phyloP scores from a whole-genome alignment of 2,888 invertebrate genomes.

The Diadegma fenestrale region DNA sequence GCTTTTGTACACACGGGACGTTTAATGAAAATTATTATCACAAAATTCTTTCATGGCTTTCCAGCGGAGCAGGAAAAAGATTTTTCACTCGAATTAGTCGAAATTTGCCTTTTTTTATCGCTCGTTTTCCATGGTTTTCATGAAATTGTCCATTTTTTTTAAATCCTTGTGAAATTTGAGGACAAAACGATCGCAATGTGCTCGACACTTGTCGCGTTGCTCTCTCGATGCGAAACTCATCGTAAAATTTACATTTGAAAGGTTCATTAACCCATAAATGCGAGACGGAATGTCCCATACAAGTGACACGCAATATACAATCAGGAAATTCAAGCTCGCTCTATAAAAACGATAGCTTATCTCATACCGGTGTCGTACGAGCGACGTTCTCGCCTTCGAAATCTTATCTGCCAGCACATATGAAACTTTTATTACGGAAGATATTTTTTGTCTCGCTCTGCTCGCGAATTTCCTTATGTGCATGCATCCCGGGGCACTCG shows the following conservation, averaged over 20 bases:
- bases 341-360: conserved; percentile 60
- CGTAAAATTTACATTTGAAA: not conserved
- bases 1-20: conserved; percentile 5
- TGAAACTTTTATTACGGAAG: conserved; percentile 40
- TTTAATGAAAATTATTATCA: not conserved
- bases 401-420: conserved; percentile 55
- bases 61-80: too few species aligned
- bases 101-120: not conserved
- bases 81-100: not conserved
- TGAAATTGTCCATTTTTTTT: not conserved
- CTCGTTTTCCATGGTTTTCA: not conserved
- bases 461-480: not conserved
- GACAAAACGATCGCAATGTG: not conserved
- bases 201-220: not conserved
- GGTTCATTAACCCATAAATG: conserved; percentile 5
- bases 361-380: conserved; percentile 38
- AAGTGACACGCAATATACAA: conserved; percentile 30
- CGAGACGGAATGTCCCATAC: conserved; percentile 2
- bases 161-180: not conserved
- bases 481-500: not conserved
- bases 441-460: not conserved
- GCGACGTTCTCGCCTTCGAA: conserved; percentile 47
- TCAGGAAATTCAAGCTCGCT: conserved; percentile 55
- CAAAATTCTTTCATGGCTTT: not conserved
- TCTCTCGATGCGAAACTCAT: too few species aligned